Base-by-base conservation (phyloP, 2,113 vertebrate genomes). In the Prunella himalayana region DNA sequence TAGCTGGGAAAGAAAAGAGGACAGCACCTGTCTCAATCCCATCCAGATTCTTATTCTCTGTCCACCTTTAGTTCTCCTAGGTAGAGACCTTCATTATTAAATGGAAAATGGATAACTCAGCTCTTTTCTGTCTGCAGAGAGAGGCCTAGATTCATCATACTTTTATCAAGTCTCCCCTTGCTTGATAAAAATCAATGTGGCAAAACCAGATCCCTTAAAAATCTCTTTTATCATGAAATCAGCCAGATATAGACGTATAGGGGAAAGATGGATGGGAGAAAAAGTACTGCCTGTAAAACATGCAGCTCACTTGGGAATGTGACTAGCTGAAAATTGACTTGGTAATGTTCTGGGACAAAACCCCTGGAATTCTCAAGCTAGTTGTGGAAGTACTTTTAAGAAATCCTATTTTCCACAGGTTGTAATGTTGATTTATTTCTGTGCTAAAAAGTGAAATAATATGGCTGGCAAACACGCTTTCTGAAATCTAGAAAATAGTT, bases 351-450 rank as follows among this genome's bases (percentile, higher is more conserved):
- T 81, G 71, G 75, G 94, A 96, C 79, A 92, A 93, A 92, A 80
- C 21, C 63, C 16, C 27, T 63, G 39, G 75, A 93, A 88, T 92
- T 90, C 76, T 94, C 76, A 92, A 77, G 88, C 88, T 92, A 70
- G 59, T 50, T 88, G 42, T 83, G 33, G 63, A 88, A 72, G 50
- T 45, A 59, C 49, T 95, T 96, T 80, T 85, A 21, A 80, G 88
- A 94, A 96, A 86, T 85, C 39, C 45, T 80, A 80, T 96, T 94
- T 96, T 66, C 82, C 88, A 61, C 54, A 73, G 66, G 88, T 83
- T 94, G 88, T 88, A 96, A 95, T 83, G 51, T 63, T 92, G 95
- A 93, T 97, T 96, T 94, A 95, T 95, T 92, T 95, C 68, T 88
- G 88, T 93, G 54, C 42, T 95, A 92, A 93, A 88, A 88, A 70